Conservation (phyloP, 2,888 invertebrate species). For the Laothoe populi region DNA sequence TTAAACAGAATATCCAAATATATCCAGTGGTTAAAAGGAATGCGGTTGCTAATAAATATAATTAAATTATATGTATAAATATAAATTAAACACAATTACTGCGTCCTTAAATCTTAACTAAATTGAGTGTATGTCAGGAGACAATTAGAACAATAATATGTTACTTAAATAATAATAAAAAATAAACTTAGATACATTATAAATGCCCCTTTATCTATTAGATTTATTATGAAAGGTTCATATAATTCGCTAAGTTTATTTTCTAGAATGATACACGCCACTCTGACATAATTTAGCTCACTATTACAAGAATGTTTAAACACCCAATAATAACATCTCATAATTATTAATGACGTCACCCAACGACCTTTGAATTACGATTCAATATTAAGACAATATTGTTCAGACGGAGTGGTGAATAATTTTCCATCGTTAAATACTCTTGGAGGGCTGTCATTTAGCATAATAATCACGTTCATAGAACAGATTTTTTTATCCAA, state of each 20-base stretch:
- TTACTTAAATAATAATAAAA: no score
- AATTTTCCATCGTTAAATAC: slow-evolving; percentile 10
- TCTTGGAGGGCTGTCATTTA: slow-evolving; percentile 2
- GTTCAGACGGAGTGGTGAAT: slow-evolving; percentile 12
- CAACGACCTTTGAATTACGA: slow-evolving; percentile 13
- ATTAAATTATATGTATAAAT: no score
- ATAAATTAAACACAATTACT: no score
- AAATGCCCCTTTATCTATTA: no score
- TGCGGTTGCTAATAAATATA: no score
- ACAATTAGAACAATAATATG: no score
- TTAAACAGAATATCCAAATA: no score
- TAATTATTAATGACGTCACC: slow-evolving; percentile 10
- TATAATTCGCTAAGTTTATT: neutral
- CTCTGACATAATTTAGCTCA: neutral
- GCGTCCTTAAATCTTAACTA: no score
- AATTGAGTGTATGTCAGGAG: no score
- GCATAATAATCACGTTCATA: slow-evolving; percentile 1
- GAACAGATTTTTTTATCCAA: neutral
- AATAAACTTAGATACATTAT: no score
- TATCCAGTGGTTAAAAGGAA: no score
- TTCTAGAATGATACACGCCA: neutral
- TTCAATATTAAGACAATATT: slow-evolving; percentile 20
- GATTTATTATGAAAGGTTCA: no score
- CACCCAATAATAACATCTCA: slow-evolving; percentile 13
- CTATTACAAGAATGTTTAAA: neutral